Percentiles rank a stretch among this genome's conserved stretches.
Evolutionary conservation across 2,888 invertebrate genomes (phyloP).

Genomic region (Apamea crenata): DNA sequence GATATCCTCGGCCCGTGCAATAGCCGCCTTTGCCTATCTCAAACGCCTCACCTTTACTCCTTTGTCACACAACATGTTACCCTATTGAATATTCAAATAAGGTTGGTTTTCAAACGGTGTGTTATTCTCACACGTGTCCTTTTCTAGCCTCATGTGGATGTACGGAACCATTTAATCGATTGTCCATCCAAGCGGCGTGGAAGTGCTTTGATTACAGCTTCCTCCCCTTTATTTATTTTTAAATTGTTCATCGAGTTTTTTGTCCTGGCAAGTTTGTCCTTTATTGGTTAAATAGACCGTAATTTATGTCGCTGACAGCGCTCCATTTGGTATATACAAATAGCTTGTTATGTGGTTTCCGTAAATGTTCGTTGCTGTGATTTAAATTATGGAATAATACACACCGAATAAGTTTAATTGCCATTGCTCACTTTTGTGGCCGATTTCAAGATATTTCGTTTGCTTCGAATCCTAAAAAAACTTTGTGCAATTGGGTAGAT

Average conservation of each 20-base stretch:
- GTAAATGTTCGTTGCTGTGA: constrained; percentile 1
- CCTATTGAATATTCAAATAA: constrained; percentile 12
- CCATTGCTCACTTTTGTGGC: not conserved
- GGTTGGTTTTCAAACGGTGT: constrained; percentile 18
- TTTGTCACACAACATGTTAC: constrained; percentile 15
- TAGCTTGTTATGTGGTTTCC: constrained; percentile 51
- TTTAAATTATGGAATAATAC: not conserved
- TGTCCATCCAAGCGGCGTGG: constrained; percentile 84
- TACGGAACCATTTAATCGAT: constrained; percentile 83
- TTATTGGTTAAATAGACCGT: constrained; percentile 74
- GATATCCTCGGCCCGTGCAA: constrained; percentile 45
- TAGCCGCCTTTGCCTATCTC: constrained; percentile 28
- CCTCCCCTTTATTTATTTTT: constrained; percentile 87
- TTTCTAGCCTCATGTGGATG: constrained; percentile 62
- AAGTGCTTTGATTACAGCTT: constrained; percentile 87
- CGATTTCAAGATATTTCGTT: not conserved
- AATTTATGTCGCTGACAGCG: constrained; percentile 58
- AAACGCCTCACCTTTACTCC: constrained; percentile 20
- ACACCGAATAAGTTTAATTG: no score
- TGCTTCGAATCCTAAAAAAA: not conserved
- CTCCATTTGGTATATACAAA: constrained; percentile 48
- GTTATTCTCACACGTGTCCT: constrained; percentile 33
- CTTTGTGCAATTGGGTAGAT: not conserved
- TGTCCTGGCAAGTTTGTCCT: constrained; percentile 72
- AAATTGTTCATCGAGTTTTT: constrained; percentile 79